Base-by-base conservation (phyloP, 1,140 invertebrate genomes). In the Drosophila parvula region DNA sequence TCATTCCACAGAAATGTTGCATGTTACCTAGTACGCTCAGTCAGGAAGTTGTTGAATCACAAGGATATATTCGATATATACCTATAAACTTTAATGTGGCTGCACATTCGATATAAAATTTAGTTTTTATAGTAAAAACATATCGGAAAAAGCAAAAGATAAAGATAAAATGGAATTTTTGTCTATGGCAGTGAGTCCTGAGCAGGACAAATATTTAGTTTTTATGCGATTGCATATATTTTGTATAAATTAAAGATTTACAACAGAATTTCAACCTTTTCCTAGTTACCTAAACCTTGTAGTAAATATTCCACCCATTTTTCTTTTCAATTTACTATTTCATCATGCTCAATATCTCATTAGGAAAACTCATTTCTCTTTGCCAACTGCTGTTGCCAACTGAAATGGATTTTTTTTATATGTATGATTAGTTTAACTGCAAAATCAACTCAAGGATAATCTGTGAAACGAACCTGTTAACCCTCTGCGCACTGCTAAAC, bases 31-130 rank as follows among this genome's bases (percentile, higher is more conserved):
- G 38, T 11, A 7, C 14, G 36, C 1, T 12, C 22, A 36, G 45
- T 38, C 79, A 83, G 84, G 74, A 89, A 88, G 84, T 75, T 73
- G 69, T 81, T 61, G 67, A 89, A 68, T 68, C 77, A 55, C 64
- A 70, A 68, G 65, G 36, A 34, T 55, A 28, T 47, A 27, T 28
- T 8, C 7, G 1, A 7, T 22, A 45, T 14, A 45, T 45, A 53
- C 5, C 34, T 36, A 43, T 62, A 9, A 70, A 48, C 40, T 38
- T 67, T 45, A 57, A 45, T 58, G 38, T 44, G 18, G 14, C 18
- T 18, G 7, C 16, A 10, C 7, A 47, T 50, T 43, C 5, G 18
- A n/a, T 9, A 7, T 38, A 12, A 41, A 32, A 22, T 55, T 8
- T 16, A 0, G 0, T 22, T 53, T 44, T 14, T 4, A 8, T 22